Evolutionary conservation across 1,140 invertebrate species (phyloP).

Genomic region (Cheumatopsyche charites): DNA sequence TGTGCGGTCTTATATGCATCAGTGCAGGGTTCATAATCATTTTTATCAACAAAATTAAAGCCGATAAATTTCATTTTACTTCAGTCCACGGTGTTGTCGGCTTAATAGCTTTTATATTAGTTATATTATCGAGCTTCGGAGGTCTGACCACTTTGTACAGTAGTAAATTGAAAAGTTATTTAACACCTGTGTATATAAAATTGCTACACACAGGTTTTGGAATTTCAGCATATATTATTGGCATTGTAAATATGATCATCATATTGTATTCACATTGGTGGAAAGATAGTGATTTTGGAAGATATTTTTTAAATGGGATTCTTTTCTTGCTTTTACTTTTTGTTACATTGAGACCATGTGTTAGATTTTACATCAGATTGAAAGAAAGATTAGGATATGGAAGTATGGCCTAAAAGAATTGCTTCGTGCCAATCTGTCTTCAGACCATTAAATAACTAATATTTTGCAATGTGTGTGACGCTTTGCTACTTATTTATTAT

Average conservation of each 20-base stretch:
- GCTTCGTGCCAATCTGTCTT: too few species aligned
- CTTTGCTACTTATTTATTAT: too few species aligned
- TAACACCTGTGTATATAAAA: slow-evolving; percentile 58
- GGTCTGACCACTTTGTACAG: slow-evolving; percentile 57
- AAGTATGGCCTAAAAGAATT: too few species aligned
- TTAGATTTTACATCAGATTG: slow-evolving; percentile 59
- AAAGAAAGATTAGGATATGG: slow-evolving; percentile 53
- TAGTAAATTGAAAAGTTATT: slow-evolving; percentile 55
- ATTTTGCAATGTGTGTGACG: too few species aligned
- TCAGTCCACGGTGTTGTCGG: slow-evolving; percentile 58
- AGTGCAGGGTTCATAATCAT: slow-evolving; percentile 56
- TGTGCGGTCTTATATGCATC: slow-evolving; percentile 51
- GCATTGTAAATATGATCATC: slow-evolving; percentile 55
- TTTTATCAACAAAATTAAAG: slow-evolving; percentile 55
- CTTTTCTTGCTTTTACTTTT: slow-evolving; percentile 53
- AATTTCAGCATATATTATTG: slow-evolving; percentile 55
- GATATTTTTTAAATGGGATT: slow-evolving; percentile 46
- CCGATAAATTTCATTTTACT: slow-evolving; percentile 54
- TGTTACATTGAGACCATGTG: slow-evolving; percentile 55
- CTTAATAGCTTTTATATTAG: slow-evolving; percentile 55
- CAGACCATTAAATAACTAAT: too few species aligned
- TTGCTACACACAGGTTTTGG: slow-evolving; percentile 56
- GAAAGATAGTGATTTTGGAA: slow-evolving; percentile 53
- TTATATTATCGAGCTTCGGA: slow-evolving; percentile 54
- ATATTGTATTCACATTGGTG: slow-evolving; percentile 57